Evolutionary conservation across 2,888 invertebrate genomes (phyloP).

Genomic region (Sturmia bella): DNA sequence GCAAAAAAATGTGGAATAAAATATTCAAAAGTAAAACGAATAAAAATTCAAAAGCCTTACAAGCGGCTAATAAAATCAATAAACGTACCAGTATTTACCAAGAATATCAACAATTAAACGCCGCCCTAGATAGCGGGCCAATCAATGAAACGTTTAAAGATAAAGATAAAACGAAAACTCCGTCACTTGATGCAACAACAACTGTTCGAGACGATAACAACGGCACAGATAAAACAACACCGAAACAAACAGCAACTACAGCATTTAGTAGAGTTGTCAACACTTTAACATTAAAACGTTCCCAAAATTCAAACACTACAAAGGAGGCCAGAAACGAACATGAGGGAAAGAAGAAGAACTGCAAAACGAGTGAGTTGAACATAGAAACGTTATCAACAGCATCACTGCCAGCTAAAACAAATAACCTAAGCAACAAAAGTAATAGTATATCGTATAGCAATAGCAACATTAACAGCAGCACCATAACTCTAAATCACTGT

Average conservation of each 20-base stretch:
- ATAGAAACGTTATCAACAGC: conserved; percentile 45
- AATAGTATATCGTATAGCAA: not conserved
- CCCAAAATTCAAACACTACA: conserved; percentile 36
- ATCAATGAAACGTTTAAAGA: conserved; percentile 57
- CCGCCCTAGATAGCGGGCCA: conserved; percentile 71
- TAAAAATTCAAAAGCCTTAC: conserved; percentile 74
- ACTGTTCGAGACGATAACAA: not conserved
- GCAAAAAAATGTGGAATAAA: conserved; percentile 82
- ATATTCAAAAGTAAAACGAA: conserved; percentile 80
- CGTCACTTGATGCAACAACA: not conserved
- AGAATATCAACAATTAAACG: conserved; percentile 78
- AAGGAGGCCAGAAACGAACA: conserved; percentile 44
- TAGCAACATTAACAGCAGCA: conserved; percentile 22
- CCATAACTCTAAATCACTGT: conserved; percentile 17
- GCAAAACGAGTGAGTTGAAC: conserved; percentile 52
- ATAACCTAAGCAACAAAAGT: conserved; percentile 32
- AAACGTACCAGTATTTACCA: conserved; percentile 78
- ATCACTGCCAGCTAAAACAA: conserved; percentile 51
- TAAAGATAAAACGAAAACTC: conserved; percentile 57
- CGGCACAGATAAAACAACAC: not conserved
- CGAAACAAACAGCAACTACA: conserved; percentile 37
- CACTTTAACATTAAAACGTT: conserved; percentile 55
- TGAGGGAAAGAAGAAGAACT: conserved; percentile 37
- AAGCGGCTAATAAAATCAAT: conserved; percentile 73
- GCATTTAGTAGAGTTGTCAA: conserved; percentile 63